Evolutionary conservation across 2,113 vertebrate genomes (phyloP).

Genomic region (Serilophus lunatus): DNA sequence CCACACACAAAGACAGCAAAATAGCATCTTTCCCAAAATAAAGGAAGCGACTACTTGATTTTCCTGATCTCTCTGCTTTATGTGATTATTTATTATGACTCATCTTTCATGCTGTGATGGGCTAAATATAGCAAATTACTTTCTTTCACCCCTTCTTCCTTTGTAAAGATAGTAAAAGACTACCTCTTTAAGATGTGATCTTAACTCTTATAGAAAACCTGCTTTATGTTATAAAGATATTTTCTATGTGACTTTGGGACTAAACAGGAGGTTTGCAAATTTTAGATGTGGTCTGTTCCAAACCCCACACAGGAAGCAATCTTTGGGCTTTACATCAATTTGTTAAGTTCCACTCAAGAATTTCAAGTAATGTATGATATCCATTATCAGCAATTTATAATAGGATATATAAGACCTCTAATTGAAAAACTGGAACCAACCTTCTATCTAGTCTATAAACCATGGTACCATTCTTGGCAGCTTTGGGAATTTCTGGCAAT

Average conservation of each 20-base stretch:
- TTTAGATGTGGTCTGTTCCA: background rate
- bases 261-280: background rate
- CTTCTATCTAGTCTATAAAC: background rate
- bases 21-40: background rate
- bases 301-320: background rate
- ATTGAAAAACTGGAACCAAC: background rate
- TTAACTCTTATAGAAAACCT: background rate
- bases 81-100: background rate
- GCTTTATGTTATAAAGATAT: background rate
- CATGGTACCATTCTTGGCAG: background rate
- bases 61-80: background rate
- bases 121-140: background rate
- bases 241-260: background rate
- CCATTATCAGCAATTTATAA: background rate
- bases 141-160: background rate
- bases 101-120: background rate
- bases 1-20: background rate
- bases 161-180: background rate
- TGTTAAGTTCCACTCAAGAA: background rate
- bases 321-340: background rate
- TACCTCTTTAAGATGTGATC: background rate
- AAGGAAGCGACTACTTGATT: background rate
- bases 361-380: background rate
- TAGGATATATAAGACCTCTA: background rate
- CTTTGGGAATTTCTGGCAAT: background rate